Evolutionary conservation across 2,113 vertebrate species (phyloP).

Genomic region (rabbit (Oryctolagus cuniculus)): mOryCun1.1 NC_091432.1:5606501-5607000

Average conservation of each 20-base stretch:
- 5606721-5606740: slow-evolving; percentile 84
- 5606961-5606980: not conserved
- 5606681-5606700: slow-evolving; percentile 91
- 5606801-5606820: not conserved
- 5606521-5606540: not conserved
- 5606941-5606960: slow-evolving; percentile 1
- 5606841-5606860: not conserved
- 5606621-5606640: not conserved
- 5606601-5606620: not conserved
- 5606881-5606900: not conserved
- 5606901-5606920: not conserved
- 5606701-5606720: slow-evolving; percentile 91
- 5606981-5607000: not conserved
- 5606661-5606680: slow-evolving; percentile 90
- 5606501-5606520: not conserved
- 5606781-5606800: slow-evolving; percentile 1
- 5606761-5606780: not conserved
- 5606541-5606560: not conserved
- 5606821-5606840: slow-evolving; percentile 33
- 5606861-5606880: not conserved
- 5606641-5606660: slow-evolving; percentile 88
- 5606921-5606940: not conserved
- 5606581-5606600: slow-evolving; percentile 5
- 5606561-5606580: not conserved
- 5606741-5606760: slow-evolving; percentile 37